These are phyloP conservation scores for Saccostrea glomerata DNA, from an alignment of 1,140 invertebrate species.

Conservation along the genomic window DNA sequence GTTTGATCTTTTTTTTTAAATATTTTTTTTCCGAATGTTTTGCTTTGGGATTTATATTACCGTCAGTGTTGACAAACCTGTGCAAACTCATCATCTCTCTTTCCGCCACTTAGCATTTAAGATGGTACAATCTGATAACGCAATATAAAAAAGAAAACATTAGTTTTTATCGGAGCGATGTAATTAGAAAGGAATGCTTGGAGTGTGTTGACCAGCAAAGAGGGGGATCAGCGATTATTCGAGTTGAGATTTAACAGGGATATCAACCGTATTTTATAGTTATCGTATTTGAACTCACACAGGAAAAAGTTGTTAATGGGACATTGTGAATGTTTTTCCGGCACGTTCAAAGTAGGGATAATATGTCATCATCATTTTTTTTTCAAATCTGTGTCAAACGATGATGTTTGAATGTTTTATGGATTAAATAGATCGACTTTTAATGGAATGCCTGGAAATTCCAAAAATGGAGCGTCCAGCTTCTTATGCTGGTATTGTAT, in stretches of 20 bases:
- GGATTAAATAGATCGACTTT: not conserved
- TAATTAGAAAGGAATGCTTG: slow-evolving; percentile 19
- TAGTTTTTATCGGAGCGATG: not conserved
- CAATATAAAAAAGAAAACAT: slow-evolving; percentile 16
- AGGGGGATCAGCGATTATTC: not conserved
- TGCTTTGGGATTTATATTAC: not conserved
- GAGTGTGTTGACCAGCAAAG: slow-evolving; percentile 9
- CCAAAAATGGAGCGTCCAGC: not conserved
- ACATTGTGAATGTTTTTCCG: not conserved
- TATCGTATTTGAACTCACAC: not conserved
- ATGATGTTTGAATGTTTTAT: not conserved
- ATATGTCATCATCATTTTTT: not conserved
- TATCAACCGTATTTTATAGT: not conserved
- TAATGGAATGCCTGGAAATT: slow-evolving; percentile 2
- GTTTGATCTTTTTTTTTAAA: not conserved
- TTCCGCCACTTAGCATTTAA: not conserved
- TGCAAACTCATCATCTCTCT: not conserved
- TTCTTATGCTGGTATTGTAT: slow-evolving; percentile 11
- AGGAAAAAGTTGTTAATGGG: slow-evolving; percentile 8
- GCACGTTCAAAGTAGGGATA: not conserved
- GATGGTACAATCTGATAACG: not conserved
- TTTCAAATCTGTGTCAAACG: not conserved
- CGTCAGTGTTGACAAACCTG: not conserved
- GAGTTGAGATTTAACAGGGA: not conserved
- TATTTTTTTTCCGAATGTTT: not conserved